A percentile compares a stretch with the other conserved stretches of the same genome.
Evolutionary conservation across 2,888 invertebrate species (phyloP).

Genomic region (Blomia tropicalis): DNA sequence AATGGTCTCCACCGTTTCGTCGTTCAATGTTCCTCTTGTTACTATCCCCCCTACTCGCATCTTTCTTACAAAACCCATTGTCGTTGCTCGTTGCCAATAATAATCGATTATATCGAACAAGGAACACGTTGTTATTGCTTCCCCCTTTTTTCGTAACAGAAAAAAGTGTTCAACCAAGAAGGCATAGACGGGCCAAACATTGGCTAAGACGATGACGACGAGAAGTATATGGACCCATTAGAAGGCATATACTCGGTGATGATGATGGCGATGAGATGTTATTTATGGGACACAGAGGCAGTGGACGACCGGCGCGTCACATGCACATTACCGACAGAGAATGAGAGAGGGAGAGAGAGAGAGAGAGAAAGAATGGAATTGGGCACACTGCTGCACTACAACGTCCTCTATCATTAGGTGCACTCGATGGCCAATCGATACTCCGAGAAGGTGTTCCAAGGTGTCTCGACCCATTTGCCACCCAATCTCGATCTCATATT

Average conservation of each 20-base stretch:
- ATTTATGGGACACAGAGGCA: slow-evolving; percentile 13
- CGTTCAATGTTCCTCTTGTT: background rate
- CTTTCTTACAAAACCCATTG: background rate
- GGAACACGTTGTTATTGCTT: slow-evolving; percentile 8
- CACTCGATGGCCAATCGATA: slow-evolving; percentile 4
- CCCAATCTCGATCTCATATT: background rate
- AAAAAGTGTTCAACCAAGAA: no score
- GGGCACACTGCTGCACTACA: no score
- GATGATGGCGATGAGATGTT: background rate
- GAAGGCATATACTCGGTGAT: background rate
- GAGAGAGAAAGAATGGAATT: no score
- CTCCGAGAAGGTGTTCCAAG: slow-evolving; percentile 3
- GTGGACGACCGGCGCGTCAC: background rate
- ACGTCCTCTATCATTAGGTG: slow-evolving; percentile 1
- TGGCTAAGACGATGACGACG: no score
- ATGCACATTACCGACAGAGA: slow-evolving; percentile 1
- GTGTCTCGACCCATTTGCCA: background rate
- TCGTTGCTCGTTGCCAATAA: background rate
- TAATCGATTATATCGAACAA: slow-evolving; percentile 13
- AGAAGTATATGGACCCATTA: background rate
- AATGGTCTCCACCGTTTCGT: no score
- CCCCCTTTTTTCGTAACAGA: no score
- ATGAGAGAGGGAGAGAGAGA: background rate
- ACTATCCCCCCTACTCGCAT: background rate
- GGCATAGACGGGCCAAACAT: no score